Percentiles rank a stretch among this genome's conserved stretches.
phyloP scores from a whole-genome alignment of 1,140 invertebrate genomes.

The Drosophila suzukii region DNA sequence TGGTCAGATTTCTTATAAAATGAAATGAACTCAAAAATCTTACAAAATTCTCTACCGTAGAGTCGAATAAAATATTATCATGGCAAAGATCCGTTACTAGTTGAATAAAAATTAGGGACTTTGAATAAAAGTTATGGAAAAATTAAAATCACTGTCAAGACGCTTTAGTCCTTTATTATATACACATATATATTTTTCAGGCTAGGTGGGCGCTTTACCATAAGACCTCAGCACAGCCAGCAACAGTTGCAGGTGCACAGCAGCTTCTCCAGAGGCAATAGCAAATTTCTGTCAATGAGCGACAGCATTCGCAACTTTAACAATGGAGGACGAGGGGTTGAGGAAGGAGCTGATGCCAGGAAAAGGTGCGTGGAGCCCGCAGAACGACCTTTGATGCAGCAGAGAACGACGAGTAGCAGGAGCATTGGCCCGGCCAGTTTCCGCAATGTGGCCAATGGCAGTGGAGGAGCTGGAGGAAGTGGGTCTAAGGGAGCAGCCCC shows the following conservation, averaged over 20 bases:
- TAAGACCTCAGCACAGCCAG: conserved; percentile 85
- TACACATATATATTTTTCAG: conserved; percentile 61
- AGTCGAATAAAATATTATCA: no score
- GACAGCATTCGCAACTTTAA: conserved; percentile 71
- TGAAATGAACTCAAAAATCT: no score
- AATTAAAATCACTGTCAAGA: no score
- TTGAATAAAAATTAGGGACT: no score
- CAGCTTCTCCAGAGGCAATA: conserved; percentile 63
- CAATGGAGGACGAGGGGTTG: conserved; percentile 24
- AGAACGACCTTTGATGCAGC: conserved; percentile 59
- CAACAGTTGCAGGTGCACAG: conserved; percentile 79
- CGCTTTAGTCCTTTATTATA: no score
- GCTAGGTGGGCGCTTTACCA: conserved; percentile 87
- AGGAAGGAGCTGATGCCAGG: conserved; percentile 1
- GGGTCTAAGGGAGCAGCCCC: conserved; percentile 24
- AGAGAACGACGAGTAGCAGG: conserved; percentile 38
- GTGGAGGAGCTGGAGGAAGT: conserved; percentile 19
- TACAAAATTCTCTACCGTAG: no score
- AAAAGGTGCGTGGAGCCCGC: conserved; percentile 27
- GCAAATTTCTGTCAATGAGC: conserved; percentile 57
- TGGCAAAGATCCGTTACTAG: no score
- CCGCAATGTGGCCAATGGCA: conserved; percentile 51
- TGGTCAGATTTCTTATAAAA: no score
- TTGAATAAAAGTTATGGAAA: no score
- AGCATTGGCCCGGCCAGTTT: conserved; percentile 59